Evolutionary conservation across 2,113 vertebrate genomes (phyloP), one percentile per base, ranked within the genome.

Genomic region (Callipepla squamata): DNA sequence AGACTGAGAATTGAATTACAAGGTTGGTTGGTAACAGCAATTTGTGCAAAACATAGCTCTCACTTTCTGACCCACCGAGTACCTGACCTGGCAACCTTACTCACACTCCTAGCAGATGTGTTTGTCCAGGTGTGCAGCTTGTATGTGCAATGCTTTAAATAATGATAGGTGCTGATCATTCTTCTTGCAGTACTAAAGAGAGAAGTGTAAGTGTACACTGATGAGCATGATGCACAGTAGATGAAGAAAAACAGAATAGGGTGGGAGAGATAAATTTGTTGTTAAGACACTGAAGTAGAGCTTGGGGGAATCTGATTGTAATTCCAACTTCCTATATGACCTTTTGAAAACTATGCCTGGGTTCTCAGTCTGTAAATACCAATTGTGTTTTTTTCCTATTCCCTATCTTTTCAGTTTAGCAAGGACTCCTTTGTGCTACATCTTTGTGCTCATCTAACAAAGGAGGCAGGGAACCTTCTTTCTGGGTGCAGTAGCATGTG

Each of bases 241-340:
- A 32, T 68, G 30, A 57, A 70, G 20, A 20, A 79, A 89, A 77
- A 23, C 61, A 79, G 20, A 34, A 40, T 34, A 25, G n/a, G 42
- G 23, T 36, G 36, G 30, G 17, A 11, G 28, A 30, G 45, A 59
- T 44, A 4, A 47, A 69, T 76, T 72, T 87, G n/a, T 75, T 73
- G 21, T 80, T 91, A 73, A 77, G 59, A 44, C 50, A 62, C 65
- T 44, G 47, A 34, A n/a, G 53, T 78, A 47, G 25, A 63, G 26
- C 58, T 82, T 57, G 81, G 69, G 45, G 85, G 84, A 82, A 76
- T 89, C 81, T 79, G 2, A 48, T 73, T 91, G 87, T 89, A 88
- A 79, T 94, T 94, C 45, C 70, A 80, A 45, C 51, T 87, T 92
- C 68, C 38, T 80, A 17, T 59, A 16, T 80, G 76, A 72, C 61